Conservation (phyloP, 2,888 invertebrate species). For the Callyntrura guangdongensis region DNA sequence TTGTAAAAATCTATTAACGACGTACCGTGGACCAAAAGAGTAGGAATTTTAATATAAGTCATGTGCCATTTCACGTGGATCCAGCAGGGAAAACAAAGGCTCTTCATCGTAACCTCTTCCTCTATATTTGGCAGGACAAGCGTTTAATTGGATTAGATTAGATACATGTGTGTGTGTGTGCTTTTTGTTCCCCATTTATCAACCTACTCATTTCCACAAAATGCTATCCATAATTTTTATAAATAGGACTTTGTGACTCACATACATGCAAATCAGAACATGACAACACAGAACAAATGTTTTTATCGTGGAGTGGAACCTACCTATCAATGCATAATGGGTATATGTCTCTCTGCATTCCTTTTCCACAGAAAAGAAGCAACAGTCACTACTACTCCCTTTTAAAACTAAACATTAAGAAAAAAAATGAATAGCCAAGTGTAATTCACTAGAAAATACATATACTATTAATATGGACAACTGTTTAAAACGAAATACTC, state of each 20-base stretch:
- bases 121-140: slow-evolving; percentile 22
- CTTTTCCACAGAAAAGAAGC: no score
- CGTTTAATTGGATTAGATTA: slow-evolving; percentile 31
- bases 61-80: slow-evolving; percentile 29
- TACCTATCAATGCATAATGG: no score
- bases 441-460: background rate
- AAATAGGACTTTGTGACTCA: background rate
- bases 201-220: background rate
- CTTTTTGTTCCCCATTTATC: background rate
- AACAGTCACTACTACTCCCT: no score
- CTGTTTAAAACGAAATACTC: no score
- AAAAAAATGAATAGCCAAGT: no score
- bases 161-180: background rate
- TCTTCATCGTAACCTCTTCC: background rate
- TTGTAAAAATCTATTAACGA: background rate
- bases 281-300: no score
- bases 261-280: no score
- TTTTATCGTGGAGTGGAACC: no score
- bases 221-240: background rate
- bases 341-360: no score
- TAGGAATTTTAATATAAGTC: background rate
- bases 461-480: background rate
- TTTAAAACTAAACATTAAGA: no score
- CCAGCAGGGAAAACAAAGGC: slow-evolving; percentile 42
- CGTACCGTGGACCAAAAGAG: no score